Evolutionary conservation across 2,888 invertebrate genomes (phyloP).

Genomic region (Pterobdella sp.): DNA sequence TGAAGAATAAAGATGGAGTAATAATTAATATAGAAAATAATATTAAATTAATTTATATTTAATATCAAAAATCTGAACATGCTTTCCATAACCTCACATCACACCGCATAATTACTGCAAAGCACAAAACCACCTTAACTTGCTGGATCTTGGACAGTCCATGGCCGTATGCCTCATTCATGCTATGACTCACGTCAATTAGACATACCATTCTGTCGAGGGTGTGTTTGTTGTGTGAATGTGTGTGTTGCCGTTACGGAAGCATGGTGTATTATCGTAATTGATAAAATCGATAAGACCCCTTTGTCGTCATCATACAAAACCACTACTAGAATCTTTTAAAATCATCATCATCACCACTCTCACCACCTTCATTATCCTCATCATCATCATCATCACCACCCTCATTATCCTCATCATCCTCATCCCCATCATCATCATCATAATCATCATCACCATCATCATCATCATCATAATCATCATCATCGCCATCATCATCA

Average conservation of each 20-base stretch:
- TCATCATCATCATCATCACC: constrained; percentile 26
- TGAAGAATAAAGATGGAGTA: no score
- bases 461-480: constrained; percentile 27
- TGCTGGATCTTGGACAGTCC: constrained; percentile 41
- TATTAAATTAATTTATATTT: background rate
- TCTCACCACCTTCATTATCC: constrained; percentile 25
- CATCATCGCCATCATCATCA: constrained; percentile 23
- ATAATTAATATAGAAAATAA: background rate
- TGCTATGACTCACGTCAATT: constrained; percentile 47
- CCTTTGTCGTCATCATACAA: background rate
- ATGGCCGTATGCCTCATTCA: constrained; percentile 38
- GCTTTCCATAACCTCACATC: background rate
- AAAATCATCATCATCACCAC: constrained; percentile 15
- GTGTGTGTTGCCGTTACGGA: background rate
- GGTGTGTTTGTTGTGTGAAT: background rate
- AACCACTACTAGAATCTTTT: background rate
- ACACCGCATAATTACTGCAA: background rate
- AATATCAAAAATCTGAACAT: background rate
- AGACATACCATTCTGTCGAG: constrained; percentile 41
- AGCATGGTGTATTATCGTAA: background rate
- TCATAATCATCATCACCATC: constrained; percentile 19
- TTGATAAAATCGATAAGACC: no score
- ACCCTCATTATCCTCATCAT: constrained; percentile 21
- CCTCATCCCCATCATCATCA: constrained; percentile 21
- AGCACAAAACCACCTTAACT: constrained; percentile 19